Percentiles rank a stretch among this genome's conserved stretches.
These are phyloP conservation scores for Setipinna tenuifilis DNA, from an alignment of 2,797 vertebrate genomes.

Conservation along the genomic window DNA sequence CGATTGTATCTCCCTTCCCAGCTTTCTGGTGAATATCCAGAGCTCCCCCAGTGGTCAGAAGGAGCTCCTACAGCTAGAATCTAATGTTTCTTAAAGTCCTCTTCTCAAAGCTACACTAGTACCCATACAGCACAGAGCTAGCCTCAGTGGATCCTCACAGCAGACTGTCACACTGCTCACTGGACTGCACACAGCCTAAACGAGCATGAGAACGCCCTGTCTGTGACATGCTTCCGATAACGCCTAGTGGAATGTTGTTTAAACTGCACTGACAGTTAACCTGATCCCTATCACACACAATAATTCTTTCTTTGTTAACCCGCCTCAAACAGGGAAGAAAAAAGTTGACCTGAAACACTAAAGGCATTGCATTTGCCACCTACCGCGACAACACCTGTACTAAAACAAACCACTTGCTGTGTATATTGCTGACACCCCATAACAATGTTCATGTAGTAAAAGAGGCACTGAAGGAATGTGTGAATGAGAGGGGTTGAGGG, in stretches of 20 bases:
- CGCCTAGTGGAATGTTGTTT: neutral
- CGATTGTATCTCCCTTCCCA: neutral
- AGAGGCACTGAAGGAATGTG: no score
- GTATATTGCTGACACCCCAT: neutral
- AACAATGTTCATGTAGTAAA: no score
- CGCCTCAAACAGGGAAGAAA: neutral
- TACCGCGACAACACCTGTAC: neutral
- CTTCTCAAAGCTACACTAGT: no score
- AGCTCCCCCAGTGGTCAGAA: no score
- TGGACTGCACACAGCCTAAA: no score
- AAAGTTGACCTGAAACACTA: neutral
- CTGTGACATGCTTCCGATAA: neutral
- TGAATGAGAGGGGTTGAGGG: no score
- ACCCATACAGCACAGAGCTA: neutral
- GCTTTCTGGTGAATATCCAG: no score
- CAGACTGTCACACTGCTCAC: neutral
- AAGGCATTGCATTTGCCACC: neutral
- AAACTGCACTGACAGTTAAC: neutral
- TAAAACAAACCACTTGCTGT: neutral
- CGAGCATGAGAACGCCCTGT: neutral
- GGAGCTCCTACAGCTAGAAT: no score
- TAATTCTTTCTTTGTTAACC: neutral
- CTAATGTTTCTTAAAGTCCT: no score
- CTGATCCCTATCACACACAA: neutral
- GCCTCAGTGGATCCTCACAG: neutral